Evolutionary conservation across 2,888 invertebrate species (phyloP), one percentile per base, ranked within the genome.

Genomic region (Villa cingulata): DNA sequence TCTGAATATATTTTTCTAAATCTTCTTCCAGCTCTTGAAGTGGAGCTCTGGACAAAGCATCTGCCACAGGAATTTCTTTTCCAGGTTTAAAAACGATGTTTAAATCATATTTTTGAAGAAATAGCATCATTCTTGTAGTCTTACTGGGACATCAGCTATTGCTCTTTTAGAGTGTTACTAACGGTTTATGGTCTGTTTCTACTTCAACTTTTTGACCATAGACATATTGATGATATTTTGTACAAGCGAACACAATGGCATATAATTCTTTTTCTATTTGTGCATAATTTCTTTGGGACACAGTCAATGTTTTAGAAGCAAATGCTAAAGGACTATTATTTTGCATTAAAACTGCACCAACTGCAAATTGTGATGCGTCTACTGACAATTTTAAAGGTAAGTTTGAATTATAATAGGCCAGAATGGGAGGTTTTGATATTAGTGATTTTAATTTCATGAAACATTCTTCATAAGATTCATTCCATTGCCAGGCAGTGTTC

Each of bases 221-320:
- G 29, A 56, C 50, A 34, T 18, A 54, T 36, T 47, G 19, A 36
- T 56, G 50, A 32, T 53, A 56, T 17, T 51, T 48, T 29, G 48
- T 41, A 40, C 53, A 54, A 12, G 54, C 50, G 45, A 53, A 57
- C 2, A 47, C 36, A 15, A 57, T 52, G 10, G 52, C 48, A 37
- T 55, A 48, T 4, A 53, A 38, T 41, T 56, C 55, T 39, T 39
- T 45, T 16, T 53, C 54, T 23, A 53, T 53, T 37, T 48, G 53
- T 17, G 51, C 47, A 41, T 51, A 52, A 15, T 45, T 51, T 27
- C 18, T 41, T 51, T 61, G 55, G 20, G 53, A 53, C 27, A 54
- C 54, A 20, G 58, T 58, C 37, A 57, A 46, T 20, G 48, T 50
- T 34, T 56, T 48, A 4, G 59, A 59, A 37, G 55, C 53, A 55